Conservation (phyloP, 1,140 invertebrate genomes). For the Belonocnema kinseyi region DNA sequence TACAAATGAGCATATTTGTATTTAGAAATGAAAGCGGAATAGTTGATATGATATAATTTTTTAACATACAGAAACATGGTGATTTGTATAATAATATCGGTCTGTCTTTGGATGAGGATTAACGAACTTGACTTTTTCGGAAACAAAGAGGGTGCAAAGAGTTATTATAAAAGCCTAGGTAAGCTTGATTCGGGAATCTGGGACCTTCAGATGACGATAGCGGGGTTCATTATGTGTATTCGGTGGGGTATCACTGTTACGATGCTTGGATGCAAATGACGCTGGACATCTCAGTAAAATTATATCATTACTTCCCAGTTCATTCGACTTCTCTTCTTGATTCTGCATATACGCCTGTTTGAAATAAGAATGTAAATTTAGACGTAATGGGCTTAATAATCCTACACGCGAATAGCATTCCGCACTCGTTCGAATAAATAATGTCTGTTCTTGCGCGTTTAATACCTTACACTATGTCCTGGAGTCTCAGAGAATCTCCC, state of each 20-base stretch:
- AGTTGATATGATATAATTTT: too few relatives aligned
- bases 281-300: constrained; percentile 51
- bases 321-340: background rate
- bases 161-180: constrained; percentile 11
- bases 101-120: background rate
- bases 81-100: too few relatives aligned
- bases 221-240: background rate
- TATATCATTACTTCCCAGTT: constrained; percentile 51
- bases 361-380: constrained; percentile 53
- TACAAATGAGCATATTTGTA: too few relatives aligned
- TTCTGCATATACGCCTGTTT: constrained; percentile 39
- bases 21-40: too few relatives aligned
- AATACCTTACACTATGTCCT: background rate
- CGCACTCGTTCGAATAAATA: constrained; percentile 51
- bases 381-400: constrained; percentile 54
- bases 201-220: background rate
- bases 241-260: background rate
- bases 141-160: background rate
- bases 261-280: constrained; percentile 34
- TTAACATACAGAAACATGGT: too few relatives aligned
- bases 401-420: constrained; percentile 50
- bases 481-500: background rate
- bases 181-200: constrained; percentile 10
- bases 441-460: constrained; percentile 43
- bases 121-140: background rate